These are phyloP conservation scores for Zygaena filipendulae DNA, from an alignment of 2,888 invertebrate genomes.

Conservation along the genomic window DNA sequence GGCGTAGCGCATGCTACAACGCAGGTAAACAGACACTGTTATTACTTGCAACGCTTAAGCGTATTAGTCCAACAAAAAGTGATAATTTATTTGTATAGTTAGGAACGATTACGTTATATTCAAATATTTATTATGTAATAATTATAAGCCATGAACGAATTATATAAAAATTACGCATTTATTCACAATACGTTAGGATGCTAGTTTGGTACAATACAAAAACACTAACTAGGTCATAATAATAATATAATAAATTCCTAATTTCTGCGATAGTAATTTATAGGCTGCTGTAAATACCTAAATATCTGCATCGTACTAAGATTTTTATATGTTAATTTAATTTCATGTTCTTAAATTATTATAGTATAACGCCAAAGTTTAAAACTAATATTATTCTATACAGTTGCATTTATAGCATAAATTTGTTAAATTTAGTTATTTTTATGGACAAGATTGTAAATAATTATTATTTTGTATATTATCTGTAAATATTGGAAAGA, in stretches of 20 bases:
- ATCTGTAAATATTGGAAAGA: constrained; percentile 47
- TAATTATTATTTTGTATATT: constrained; percentile 45
- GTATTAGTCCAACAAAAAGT: constrained; percentile 66
- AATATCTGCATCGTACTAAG: too few species aligned
- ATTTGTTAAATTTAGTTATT: constrained; percentile 34
- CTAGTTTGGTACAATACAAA: too few species aligned
- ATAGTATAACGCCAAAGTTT: constrained; percentile 63
- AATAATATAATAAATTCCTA: constrained; percentile 49
- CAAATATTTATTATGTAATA: constrained; percentile 4
- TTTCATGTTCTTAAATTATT: constrained; percentile 33
- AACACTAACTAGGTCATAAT: too few species aligned
- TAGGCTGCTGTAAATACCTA: constrained; percentile 34
- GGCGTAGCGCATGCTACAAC: constrained; percentile 81
- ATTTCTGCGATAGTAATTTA: constrained; percentile 61
- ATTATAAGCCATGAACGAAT: constrained; percentile 9
- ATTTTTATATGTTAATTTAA: constrained; percentile 19
- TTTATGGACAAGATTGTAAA: constrained; percentile 46
- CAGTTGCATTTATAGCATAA: constrained; percentile 49
- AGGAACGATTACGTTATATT: constrained; percentile 7
- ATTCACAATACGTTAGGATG: constrained; percentile 20
- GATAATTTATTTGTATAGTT: constrained; percentile 56
- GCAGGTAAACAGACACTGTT: constrained; percentile 65
- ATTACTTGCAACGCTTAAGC: constrained; percentile 62
- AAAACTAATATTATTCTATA: constrained; percentile 50
- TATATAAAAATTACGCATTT: constrained; percentile 4